Conservation (phyloP, 2,797 vertebrate species). For the Brachymystax lenok region DNA sequence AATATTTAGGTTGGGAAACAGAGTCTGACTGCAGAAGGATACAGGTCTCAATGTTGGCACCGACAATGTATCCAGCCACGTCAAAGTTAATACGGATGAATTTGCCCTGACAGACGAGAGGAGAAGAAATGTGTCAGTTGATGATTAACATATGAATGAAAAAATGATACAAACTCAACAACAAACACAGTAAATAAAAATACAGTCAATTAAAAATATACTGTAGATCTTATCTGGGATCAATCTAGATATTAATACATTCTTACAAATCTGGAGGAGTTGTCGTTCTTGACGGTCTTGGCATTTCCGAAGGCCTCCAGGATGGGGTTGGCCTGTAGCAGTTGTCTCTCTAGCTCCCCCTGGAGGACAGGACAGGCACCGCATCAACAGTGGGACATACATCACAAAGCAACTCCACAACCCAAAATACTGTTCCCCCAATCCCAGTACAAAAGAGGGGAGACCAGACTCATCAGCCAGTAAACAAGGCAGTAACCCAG, state of each 20-base stretch:
- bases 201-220: neutral
- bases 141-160: neutral
- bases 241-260: neutral
- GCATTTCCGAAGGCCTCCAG: slow-evolving; percentile 90
- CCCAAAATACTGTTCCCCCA: neutral
- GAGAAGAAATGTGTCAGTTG: slow-evolving; percentile 18
- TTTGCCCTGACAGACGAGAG: slow-evolving; percentile 80
- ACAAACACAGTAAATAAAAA: neutral
- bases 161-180: too few species aligned
- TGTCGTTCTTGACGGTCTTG: slow-evolving; percentile 91
- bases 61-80: slow-evolving; percentile 90
- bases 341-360: slow-evolving; percentile 89
- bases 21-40: slow-evolving; percentile 70
- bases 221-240: too few species aligned
- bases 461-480: too few species aligned
- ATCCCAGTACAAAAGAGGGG: neutral
- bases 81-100: slow-evolving; percentile 95
- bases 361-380: slow-evolving; percentile 51
- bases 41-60: slow-evolving; percentile 95
- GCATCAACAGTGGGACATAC: slow-evolving; percentile 6
- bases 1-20: neutral
- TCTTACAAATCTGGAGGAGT: slow-evolving; percentile 90
- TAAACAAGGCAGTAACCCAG: neutral
- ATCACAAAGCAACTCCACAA: neutral
- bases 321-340: slow-evolving; percentile 89